Percentiles rank a stretch among this genome's conserved stretches.
Evolutionary conservation across 2,888 invertebrate species (phyloP).

Genomic region (Nemotelus nigrinus): DNA sequence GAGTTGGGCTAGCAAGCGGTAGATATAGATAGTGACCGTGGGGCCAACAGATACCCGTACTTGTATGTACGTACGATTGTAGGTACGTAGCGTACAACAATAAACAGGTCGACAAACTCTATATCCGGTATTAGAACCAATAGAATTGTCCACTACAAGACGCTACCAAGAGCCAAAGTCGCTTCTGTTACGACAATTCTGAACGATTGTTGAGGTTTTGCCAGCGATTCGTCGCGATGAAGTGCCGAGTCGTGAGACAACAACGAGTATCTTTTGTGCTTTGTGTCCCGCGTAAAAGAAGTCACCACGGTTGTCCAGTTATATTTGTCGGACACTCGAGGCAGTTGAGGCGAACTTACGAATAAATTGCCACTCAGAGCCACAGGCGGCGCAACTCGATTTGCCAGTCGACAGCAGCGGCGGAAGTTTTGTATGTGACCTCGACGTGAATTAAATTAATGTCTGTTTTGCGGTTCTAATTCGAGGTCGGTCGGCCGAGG

Average conservation of each 20-base stretch:
- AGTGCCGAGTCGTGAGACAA: neutral
- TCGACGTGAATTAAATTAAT: slow-evolving; percentile 35
- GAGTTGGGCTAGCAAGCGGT: too few relatives aligned
- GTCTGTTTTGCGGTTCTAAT: slow-evolving; percentile 30
- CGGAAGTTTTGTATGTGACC: slow-evolving; percentile 42
- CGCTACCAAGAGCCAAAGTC: slow-evolving; percentile 4
- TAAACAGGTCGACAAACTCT: slow-evolving; percentile 44
- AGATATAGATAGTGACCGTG: too few relatives aligned
- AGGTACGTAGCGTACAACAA: slow-evolving; percentile 1
- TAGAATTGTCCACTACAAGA: neutral
- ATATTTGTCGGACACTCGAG: neutral
- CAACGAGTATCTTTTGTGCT: slow-evolving; percentile 11
- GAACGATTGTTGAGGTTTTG: slow-evolving; percentile 5
- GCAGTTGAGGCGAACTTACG: neutral
- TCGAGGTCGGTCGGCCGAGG: slow-evolving; percentile 9
- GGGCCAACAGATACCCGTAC: neutral
- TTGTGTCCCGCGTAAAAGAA: slow-evolving; percentile 14
- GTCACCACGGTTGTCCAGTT: slow-evolving; percentile 6
- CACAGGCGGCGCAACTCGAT: neutral
- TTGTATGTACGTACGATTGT: slow-evolving; percentile 7
- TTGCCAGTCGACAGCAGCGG: slow-evolving; percentile 28
- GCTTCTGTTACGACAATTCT: slow-evolving; percentile 32
- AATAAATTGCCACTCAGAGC: too few relatives aligned
- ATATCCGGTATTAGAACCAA: slow-evolving; percentile 41
- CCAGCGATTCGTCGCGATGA: neutral